Evolutionary conservation across 2,113 vertebrate genomes (phyloP).

Genomic region (Chascanopsetta lugubris): DNA sequence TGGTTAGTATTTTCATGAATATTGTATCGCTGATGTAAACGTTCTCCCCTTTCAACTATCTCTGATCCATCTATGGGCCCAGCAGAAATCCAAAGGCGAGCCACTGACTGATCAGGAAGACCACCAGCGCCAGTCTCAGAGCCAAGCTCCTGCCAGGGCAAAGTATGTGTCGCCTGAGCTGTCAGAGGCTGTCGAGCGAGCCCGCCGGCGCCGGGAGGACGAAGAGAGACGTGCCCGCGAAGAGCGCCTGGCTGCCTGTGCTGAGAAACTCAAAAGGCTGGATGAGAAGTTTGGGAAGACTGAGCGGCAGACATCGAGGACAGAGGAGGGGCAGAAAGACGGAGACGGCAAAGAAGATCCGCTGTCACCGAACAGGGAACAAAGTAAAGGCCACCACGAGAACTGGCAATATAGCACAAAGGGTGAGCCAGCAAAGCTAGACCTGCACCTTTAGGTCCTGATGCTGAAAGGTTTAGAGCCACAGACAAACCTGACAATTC

Average conservation of each 20-base stretch:
- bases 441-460: background rate
- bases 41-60: background rate
- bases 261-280: conserved; percentile 95
- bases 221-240: conserved; percentile 93
- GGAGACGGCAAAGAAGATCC: conserved; percentile 71
- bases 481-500: background rate
- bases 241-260: conserved; percentile 93
- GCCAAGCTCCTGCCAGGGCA: conserved; percentile 83
- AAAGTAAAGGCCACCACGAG: conserved; percentile 76
- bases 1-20: no score
- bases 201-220: conserved; percentile 90
- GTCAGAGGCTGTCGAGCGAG: conserved; percentile 94
- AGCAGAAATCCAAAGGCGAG: conserved; percentile 86
- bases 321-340: conserved; percentile 81
- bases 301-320: conserved; percentile 83
- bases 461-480: background rate
- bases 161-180: conserved; percentile 92
- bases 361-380: conserved; percentile 80
- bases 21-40: no score
- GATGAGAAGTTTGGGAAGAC: conserved; percentile 94
- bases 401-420: conserved; percentile 80
- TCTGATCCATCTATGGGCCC: conserved; percentile 34
- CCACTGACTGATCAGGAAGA: conserved; percentile 89
- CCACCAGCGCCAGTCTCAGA: conserved; percentile 67
- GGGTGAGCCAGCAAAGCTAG: conserved; percentile 74